Base-by-base conservation (phyloP, 1,140 invertebrate species). In the Dendrolimus kikuchii region DNA sequence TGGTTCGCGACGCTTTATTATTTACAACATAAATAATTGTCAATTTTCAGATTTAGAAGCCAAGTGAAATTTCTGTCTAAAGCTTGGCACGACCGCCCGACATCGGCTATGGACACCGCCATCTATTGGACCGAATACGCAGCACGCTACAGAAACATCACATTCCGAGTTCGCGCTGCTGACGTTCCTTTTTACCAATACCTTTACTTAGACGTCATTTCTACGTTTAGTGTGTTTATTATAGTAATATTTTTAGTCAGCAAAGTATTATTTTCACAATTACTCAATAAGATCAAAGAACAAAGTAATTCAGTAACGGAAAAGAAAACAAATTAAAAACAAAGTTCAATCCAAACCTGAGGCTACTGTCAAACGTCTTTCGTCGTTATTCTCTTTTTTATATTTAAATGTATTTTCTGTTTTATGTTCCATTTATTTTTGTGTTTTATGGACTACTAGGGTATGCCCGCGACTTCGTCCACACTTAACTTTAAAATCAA, bases 71-170 rank as follows among this genome's bases (percentile, higher is more conserved):
- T 74, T 43, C 38, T 91, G 4, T 91, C 91, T 0, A 70, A 68
- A 59, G 71, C 87, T 4, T 92, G 90, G 75, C 83, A 76, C 36
- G 90, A 90, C 66, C 71, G 87, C 7, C 89, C 88, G 0, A 57
- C 77, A 36, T 80, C 75, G 38, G 67, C 90, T 0, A 70, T 90
- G 59, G 87, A 91, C 37, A 87, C 64, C 6, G 89, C 89, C 5
- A 77, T 85, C 38, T 90, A 77, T 66, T 91, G 90, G 90, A 82
- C 88, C 0, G 89, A 91, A 66, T 89, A 88, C 48, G 79, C 88
- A 6, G 78, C 87, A 8, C 71, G 84, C 9, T 79, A 89, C 52
- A 81, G 81, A 2, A 88, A 86, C 42, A 64, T 85, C 39, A 74
- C 86, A 5, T 71, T 91, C 6, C 79, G 80, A 45, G 46, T 66